Base-by-base conservation (phyloP, 2,797 vertebrate species). In the Spea hammondii region DNA sequence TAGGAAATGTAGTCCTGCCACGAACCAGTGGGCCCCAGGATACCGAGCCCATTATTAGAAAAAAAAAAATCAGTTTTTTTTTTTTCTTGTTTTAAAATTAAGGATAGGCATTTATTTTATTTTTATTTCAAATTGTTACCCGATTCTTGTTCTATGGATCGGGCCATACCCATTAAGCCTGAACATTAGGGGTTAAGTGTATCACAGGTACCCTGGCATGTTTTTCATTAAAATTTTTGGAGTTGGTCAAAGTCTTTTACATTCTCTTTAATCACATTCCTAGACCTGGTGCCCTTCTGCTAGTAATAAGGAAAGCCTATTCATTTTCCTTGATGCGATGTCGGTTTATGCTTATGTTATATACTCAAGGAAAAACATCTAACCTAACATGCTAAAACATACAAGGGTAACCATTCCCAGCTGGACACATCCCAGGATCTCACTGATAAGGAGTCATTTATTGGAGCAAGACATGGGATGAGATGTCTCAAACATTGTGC, bases 171-270 rank as follows among this genome's bases (percentile, higher is more conserved):
- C 32, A 32, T 32, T 32, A 32, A 32, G 32, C 32, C 32, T 32
- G 32, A 32, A 32, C 32, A 32, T 32, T 32, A 62, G 46, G 75
- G 75, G 75, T 76, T 70, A 50, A 59, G 7, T 11, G 54, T n/a
- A 51, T 69, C 4, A 2, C 53, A 77, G 59, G 75, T 77, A 62
- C 55, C 10, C 17, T 45, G 44, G 48, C 70, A 64, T 77, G 75
- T 47, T 77, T 77, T 62, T 60, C 67, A 77, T 77, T 70, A 70
- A 70, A 67, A 77, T 77, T 77, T 77, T 77, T 48, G 51, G 67
- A 70, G 62, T 14, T 45, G 53, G 57, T 64, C 64, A 47, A 66
- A 46, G 45, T 69, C 69, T 44, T 53, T 71, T 32, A 4, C 14
- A 7, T 54, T 77, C 75, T 45, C 67, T 77, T 69, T 77, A 77